phyloP scores from a whole-genome alignment of 2,888 invertebrate genomes.

The Gymnosoma rotundatum region DNA sequence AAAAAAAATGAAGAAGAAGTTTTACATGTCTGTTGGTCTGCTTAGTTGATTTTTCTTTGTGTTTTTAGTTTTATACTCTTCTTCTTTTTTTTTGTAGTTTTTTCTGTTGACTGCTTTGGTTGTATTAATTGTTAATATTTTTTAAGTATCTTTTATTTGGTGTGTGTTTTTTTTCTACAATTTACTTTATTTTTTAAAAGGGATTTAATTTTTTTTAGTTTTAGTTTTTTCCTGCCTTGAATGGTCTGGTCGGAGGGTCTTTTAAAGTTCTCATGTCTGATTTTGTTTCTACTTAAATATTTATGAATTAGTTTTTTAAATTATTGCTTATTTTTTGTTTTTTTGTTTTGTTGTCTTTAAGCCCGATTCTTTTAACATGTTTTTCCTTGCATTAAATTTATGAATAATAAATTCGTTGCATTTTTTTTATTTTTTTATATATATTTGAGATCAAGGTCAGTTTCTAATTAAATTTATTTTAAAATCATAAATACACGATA shows the following conservation, averaged over 20 bases:
- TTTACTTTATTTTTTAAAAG: constrained; percentile 17
- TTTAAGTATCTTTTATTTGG: constrained; percentile 43
- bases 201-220: constrained; percentile 29
- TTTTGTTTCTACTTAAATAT: constrained; percentile 51
- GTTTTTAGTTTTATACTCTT: background rate
- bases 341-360: background rate
- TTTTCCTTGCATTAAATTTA: constrained; percentile 24
- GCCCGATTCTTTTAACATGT: constrained; percentile 44
- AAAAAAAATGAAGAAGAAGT: background rate
- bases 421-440: background rate
- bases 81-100: background rate
- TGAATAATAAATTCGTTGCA: constrained; percentile 44
- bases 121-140: constrained; percentile 63
- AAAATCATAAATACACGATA: constrained; percentile 13
- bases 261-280: constrained; percentile 57
- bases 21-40: constrained; percentile 42
- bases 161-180: background rate
- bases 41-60: constrained; percentile 4
- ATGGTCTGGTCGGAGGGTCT: background rate
- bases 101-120: constrained; percentile 23
- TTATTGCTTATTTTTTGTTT: background rate
- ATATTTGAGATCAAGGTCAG: constrained; percentile 62
- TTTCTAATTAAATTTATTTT: constrained; percentile 65
- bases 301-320: constrained; percentile 67
- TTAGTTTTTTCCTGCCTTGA: constrained; percentile 5